Percentiles rank a stretch among this genome's conserved stretches.
These are phyloP conservation scores for Suricata suricatta DNA, from an alignment of 2,113 vertebrate genomes.

Conservation along the genomic window DNA sequence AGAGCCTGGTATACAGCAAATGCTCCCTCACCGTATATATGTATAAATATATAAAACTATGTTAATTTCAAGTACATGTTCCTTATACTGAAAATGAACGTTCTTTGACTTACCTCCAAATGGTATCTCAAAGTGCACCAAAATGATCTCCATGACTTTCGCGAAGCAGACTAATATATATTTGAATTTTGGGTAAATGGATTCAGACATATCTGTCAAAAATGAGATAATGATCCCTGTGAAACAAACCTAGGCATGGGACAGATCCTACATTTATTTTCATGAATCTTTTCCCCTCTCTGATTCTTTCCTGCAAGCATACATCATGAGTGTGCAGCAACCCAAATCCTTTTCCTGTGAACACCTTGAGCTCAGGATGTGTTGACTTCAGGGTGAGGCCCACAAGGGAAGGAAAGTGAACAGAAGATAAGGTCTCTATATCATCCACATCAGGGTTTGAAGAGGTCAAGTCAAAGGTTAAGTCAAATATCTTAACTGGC, in stretches of 20 bases:
- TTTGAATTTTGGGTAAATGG: neutral
- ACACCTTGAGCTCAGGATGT: neutral
- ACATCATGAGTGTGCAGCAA: neutral
- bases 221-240: neutral
- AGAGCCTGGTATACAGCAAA: neutral
- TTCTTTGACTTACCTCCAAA: neutral
- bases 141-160: neutral
- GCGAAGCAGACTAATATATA: neutral
- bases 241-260: neutral
- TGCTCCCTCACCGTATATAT: neutral
- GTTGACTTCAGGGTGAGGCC: neutral
- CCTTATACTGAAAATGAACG: neutral
- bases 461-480: neutral
- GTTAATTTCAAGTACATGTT: neutral
- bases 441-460: neutral
- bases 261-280: neutral
- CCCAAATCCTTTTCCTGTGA: neutral
- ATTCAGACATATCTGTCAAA: neutral
- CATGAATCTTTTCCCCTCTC: neutral
- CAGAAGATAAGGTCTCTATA: neutral
- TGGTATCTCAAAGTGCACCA: neutral
- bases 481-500: neutral
- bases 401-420: neutral
- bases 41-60: neutral
- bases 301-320: neutral